phyloP scores from a whole-genome alignment of 2,797 vertebrate genomes.

The Smutsia temminckii region DNA sequence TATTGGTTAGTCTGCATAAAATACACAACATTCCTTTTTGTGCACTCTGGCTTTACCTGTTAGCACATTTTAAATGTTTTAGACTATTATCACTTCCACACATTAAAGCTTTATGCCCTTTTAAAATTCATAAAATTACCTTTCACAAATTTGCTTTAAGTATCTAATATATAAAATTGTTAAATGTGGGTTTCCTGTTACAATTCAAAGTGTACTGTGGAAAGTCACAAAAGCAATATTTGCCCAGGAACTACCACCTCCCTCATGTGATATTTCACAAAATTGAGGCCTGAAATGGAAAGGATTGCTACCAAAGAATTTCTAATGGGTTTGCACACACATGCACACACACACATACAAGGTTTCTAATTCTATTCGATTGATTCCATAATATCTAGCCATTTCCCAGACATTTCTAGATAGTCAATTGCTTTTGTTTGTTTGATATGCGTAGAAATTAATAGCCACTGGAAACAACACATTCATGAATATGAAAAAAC shows the following conservation, averaged over 20 bases:
- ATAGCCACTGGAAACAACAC: slow-evolving; percentile 69
- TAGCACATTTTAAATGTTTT: background rate
- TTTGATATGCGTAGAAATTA: slow-evolving; percentile 65
- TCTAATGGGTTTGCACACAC: slow-evolving; percentile 43
- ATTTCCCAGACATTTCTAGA: slow-evolving; percentile 68
- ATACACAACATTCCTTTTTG: background rate
- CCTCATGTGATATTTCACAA: slow-evolving; percentile 30
- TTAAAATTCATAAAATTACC: slow-evolving; percentile 52
- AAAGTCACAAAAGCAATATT: slow-evolving; percentile 62
- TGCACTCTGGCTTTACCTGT: background rate
- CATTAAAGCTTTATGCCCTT: background rate
- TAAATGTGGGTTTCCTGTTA: slow-evolving; percentile 38
- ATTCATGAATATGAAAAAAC: slow-evolving; percentile 77
- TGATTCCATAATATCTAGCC: slow-evolving; percentile 68
- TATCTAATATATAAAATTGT: slow-evolving; percentile 35
- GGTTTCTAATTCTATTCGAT: slow-evolving; percentile 56
- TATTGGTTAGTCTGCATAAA: background rate
- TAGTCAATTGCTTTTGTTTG: slow-evolving; percentile 70
- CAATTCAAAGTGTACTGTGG: background rate
- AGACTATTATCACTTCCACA: slow-evolving; percentile 34
- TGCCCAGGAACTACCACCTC: slow-evolving; percentile 48
- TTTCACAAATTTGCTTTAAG: slow-evolving; percentile 40
- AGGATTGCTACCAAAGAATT: slow-evolving; percentile 51
- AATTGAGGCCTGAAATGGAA: slow-evolving; percentile 57
- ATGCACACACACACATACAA: background rate